Percentiles rank a stretch among this genome's conserved stretches.
These are phyloP conservation scores for Chaetorhynchus papuensis DNA, from an alignment of 2,113 vertebrate genomes.

Conservation along the genomic window DNA sequence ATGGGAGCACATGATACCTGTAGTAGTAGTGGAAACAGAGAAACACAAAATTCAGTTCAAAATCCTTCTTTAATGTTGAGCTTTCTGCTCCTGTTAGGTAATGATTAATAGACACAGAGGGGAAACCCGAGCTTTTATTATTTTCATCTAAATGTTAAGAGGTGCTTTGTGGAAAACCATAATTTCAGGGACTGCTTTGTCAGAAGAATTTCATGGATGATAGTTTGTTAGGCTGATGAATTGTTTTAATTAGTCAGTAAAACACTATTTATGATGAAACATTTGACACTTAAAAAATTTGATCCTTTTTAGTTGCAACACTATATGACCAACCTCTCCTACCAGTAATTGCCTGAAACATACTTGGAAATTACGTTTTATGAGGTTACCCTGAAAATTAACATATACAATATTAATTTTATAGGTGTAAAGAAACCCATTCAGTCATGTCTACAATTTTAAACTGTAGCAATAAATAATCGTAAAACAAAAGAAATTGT, in stretches of 20 bases:
- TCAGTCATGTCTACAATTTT: background rate
- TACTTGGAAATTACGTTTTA: background rate
- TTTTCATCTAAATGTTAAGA: conserved; percentile 64
- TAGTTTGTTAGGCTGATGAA: conserved; percentile 65
- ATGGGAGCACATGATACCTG: background rate
- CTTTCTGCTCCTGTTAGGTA: conserved; percentile 58
- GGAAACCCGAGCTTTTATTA: conserved; percentile 16
- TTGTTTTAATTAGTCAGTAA: conserved; percentile 68
- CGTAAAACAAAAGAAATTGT: background rate
- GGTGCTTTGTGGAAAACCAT: conserved; percentile 36
- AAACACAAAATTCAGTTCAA: conserved; percentile 30
- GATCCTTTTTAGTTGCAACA: conserved; percentile 38
- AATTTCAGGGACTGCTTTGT: conserved; percentile 50
- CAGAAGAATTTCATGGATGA: conserved; percentile 43
- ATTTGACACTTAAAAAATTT: conserved; percentile 38
- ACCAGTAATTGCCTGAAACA: conserved; percentile 4
- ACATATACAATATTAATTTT: conserved; percentile 17
- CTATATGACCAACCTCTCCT: conserved; percentile 5
- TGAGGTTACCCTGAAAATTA: conserved; percentile 49
- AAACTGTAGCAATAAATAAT: conserved; percentile 14
- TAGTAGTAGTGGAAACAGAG: background rate
- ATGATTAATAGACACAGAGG: conserved; percentile 67
- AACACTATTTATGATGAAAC: conserved; percentile 50
- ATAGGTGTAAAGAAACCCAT: background rate
- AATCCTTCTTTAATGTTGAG: conserved; percentile 22